Conservation (phyloP, 2,797 vertebrate species). For the Valencia hispanica region DNA sequence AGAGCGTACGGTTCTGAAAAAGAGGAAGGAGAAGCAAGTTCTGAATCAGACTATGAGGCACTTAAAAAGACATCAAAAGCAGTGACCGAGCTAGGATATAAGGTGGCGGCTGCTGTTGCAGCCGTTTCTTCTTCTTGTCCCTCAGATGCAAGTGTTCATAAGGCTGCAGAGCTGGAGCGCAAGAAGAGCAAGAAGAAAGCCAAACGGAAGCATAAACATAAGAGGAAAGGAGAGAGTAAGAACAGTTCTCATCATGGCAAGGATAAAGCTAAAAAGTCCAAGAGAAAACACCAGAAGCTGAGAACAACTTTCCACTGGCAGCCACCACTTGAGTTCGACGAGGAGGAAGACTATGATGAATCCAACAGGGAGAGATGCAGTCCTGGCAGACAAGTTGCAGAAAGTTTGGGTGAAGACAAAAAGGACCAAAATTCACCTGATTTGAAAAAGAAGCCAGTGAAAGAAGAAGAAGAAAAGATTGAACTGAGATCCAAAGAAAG, state of each 20-base stretch:
- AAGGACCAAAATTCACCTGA: constrained; percentile 51
- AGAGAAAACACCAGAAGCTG: constrained; percentile 89
- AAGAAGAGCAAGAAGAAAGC: constrained; percentile 81
- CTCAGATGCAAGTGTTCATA: constrained; percentile 66
- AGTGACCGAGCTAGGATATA: not conserved
- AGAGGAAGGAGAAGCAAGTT: constrained; percentile 95
- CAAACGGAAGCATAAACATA: constrained; percentile 87
- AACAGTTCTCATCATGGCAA: constrained; percentile 78
- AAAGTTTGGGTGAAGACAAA: constrained; percentile 42
- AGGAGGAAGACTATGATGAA: constrained; percentile 91
- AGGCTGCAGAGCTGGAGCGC: constrained; percentile 54
- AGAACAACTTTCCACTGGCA: constrained; percentile 96
- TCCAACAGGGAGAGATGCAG: constrained; percentile 68
- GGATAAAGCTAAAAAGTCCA: constrained; percentile 88
- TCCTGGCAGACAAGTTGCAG: constrained; percentile 49
- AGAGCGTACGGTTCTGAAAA: constrained; percentile 83
- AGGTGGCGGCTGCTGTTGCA: constrained; percentile 4
- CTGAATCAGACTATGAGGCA: constrained; percentile 86
- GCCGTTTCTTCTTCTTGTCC: constrained; percentile 35
- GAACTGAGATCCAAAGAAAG: constrained; percentile 46
- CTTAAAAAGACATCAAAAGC: constrained; percentile 60
- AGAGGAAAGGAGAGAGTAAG: constrained; percentile 80
- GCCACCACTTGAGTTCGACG: constrained; percentile 94
- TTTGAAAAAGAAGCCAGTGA: constrained; percentile 44
- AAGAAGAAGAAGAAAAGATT: constrained; percentile 47